These are phyloP conservation scores for Cherax quadricarinatus DNA, from an alignment of 1,140 invertebrate genomes.

Conservation along the genomic window DNA sequence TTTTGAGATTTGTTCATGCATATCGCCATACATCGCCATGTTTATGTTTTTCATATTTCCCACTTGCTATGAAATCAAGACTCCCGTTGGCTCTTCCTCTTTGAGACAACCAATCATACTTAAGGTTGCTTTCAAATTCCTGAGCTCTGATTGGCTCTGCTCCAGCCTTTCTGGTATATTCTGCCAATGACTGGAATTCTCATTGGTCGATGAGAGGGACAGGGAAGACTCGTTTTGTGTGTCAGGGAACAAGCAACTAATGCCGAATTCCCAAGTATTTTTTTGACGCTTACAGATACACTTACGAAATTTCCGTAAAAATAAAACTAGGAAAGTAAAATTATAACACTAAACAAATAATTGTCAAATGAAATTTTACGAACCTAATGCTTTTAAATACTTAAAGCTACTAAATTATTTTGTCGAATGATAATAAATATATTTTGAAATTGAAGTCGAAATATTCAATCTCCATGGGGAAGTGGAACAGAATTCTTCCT, in stretches of 20 bases:
- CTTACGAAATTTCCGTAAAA: neutral
- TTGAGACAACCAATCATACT: slow-evolving; percentile 9
- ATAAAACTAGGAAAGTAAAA: neutral
- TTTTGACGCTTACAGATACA: neutral
- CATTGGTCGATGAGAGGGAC: slow-evolving; percentile 49
- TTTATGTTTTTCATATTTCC: slow-evolving; percentile 50
- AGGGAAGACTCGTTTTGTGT: slow-evolving; percentile 49
- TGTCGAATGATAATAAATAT: no score
- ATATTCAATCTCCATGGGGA: neutral
- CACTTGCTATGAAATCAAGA: slow-evolving; percentile 21
- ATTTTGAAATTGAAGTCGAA: neutral
- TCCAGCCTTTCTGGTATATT: neutral
- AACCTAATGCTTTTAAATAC: no score
- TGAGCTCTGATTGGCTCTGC: slow-evolving; percentile 4
- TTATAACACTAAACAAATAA: neutral
- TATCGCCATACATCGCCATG: neutral
- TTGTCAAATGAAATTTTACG: no score
- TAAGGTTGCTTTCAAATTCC: slow-evolving; percentile 31
- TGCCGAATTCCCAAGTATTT: neutral
- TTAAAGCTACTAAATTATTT: no score
- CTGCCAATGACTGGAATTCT: slow-evolving; percentile 26
- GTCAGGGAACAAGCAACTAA: neutral
- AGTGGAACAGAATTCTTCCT: no score
- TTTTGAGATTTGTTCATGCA: slow-evolving; percentile 23
- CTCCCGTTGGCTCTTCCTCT: neutral